Base-by-base conservation (phyloP, 1,140 invertebrate species). In the Brachionus paranguensis region DNA sequence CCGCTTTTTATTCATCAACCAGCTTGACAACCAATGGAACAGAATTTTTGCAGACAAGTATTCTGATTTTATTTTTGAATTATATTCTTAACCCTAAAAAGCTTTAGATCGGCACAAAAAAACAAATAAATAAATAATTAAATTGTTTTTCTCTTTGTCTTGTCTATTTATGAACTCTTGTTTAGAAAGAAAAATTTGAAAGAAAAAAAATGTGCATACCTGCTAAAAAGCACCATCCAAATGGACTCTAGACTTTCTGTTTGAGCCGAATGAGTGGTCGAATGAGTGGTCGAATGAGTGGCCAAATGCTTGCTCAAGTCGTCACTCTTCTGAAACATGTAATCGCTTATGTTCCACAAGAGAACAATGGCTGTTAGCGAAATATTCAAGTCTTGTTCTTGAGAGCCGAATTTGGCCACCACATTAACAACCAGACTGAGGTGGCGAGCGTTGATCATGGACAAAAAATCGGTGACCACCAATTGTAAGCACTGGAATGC, bases 371-470 rank as follows among this genome's bases (percentile, higher is more conserved):
- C 96, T 20, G 96, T 98, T n/a, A 99, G 91, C 33, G 96, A 97
- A 86, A 99, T 97, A 90, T 99, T 99, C 17, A 99, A 90, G 90
- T 99, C 96, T 89, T 96, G 94, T 33, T 94, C 96, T 90, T 99
- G 97, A 10, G 94, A 93, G 0, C 96, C 96, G 91, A 99, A 99
- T 87, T 95, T 95, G 0, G 96, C 94, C 24, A 96, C 95, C 4
- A 96, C 96, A 86, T 96, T 95, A 10, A 99, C 93, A 87, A 95
- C 95, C 2, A 95, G 90, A 47, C 96, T 93, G 85, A 99, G 91
- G 89, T 96, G 93, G 86, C 93, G 89, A 92, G 94, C 93, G 85
- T 95, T 92, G 93, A 98, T 93, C 85, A 94, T 92, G 85, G 94
- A 94, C 85, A 96, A 90, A 89, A 96, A 96, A 89, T 99, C 97